Base-by-base conservation (phyloP, 2,888 invertebrate species). In the Trachelus iudaicus region DNA sequence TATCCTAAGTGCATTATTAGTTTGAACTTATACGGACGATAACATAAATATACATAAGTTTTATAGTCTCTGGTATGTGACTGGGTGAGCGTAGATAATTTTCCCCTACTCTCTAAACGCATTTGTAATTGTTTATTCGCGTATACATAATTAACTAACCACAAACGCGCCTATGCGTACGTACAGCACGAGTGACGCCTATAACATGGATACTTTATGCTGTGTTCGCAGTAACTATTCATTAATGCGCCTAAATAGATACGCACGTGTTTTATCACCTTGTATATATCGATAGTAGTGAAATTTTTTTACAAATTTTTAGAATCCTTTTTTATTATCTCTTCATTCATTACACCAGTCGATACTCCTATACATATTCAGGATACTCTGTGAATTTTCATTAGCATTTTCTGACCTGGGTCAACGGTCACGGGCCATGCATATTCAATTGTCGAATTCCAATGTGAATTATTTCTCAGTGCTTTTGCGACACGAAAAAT, bases 71-170 rank as follows among this genome's bases (percentile, higher is more conserved):
- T 30, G 40, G 69, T 74, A 34, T 81, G 73, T 76, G 75, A 73
- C 76, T 68, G 69, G 56, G 83, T 82, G 85, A 84, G 82, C 82
- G 82, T 82, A 83, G 83, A 79, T 82, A 82, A 83, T 86, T 84
- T 83, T 84, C 40, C 40, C 40, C 40, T 15, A 40, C 15, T 15
- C 15, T 15, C 15, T 6, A 40, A 40, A 15, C 15, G 15, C 40
- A 15, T 15, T 35, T 69, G 73, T 40, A 73, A 77, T 77, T 77
- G 75, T 86, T 85, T 83, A 84, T 82, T 81, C 83, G 81, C 83
- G 87, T 86, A 87, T 87, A 87, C 86, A 86, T 87, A 87, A 87
- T 87, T 87, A 87, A 77, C 79, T 73, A 69, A 73, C 35, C 73
- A 75, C 76, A 76, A 78, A 79, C 56, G 68, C 68, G 73, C 77